Percentiles rank a stretch among this genome's conserved stretches.
Evolutionary conservation across 2,888 invertebrate genomes (phyloP).

Genomic region (Ypsolopha scabrella): DNA sequence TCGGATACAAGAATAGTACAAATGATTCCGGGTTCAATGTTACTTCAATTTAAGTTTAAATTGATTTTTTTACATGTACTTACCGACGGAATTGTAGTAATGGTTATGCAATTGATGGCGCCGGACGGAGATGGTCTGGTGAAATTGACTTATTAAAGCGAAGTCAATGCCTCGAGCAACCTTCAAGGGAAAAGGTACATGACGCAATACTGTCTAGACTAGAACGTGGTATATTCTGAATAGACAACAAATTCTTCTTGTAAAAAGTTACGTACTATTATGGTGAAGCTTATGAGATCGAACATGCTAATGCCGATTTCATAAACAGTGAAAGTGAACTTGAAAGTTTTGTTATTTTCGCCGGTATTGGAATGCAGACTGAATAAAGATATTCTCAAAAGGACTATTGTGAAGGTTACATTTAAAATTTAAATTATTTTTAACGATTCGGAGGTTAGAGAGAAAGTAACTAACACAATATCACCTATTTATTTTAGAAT

Average conservation of each 20-base stretch:
- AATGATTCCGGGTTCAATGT: constrained; percentile 1
- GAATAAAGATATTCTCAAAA: background rate
- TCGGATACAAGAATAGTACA: background rate
- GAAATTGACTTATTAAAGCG: constrained; percentile 4
- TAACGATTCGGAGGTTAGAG: background rate
- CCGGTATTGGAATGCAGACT: no score
- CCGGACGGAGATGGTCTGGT: constrained; percentile 1
- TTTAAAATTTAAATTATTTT: background rate
- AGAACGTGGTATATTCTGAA: no score
- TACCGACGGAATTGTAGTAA: background rate
- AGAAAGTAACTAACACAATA: background rate
- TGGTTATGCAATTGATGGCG: background rate
- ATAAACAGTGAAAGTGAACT: no score
- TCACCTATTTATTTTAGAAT: no score
- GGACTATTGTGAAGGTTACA: background rate
- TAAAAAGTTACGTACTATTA: no score
- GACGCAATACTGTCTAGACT: background rate
- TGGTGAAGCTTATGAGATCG: no score
- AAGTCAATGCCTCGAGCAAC: constrained; percentile 4
- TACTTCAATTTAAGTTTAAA: background rate
- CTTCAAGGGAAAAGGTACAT: constrained; percentile 3
- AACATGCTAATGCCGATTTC: no score
- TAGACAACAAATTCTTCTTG: no score
- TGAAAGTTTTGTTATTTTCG: no score
- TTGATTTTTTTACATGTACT: background rate